Evolutionary conservation across 1,140 invertebrate genomes (phyloP).

Genomic region (Lordiphosa stackelbergi): DNA sequence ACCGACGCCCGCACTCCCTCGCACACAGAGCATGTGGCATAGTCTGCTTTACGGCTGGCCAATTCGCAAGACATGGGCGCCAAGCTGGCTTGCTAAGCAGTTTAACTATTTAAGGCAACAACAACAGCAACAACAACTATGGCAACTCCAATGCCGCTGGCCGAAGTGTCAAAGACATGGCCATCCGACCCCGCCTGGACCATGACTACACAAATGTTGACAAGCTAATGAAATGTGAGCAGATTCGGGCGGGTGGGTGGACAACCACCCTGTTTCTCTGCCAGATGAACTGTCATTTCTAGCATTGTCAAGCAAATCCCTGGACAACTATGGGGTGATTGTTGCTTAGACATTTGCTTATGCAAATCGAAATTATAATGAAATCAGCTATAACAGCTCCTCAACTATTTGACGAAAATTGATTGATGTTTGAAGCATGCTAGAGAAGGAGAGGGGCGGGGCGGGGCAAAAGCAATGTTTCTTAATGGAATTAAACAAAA

Average conservation of each 20-base stretch:
- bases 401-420: conserved; percentile 23
- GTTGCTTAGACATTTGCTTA: conserved; percentile 67
- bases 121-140: conserved; percentile 34
- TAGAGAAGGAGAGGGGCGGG: too few relatives aligned
- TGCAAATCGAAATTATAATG: conserved; percentile 75
- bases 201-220: conserved; percentile 65
- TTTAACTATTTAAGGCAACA: conserved; percentile 71
- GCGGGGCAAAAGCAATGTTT: too few relatives aligned
- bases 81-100: conserved; percentile 55
- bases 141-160: conserved; percentile 66
- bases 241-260: conserved; percentile 13
- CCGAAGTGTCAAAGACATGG: conserved; percentile 70
- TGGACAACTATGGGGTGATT: conserved; percentile 27
- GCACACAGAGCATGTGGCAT: conserved; percentile 38
- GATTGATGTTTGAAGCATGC: conserved; percentile 16
- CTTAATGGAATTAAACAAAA: too few relatives aligned
- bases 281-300: conserved; percentile 40
- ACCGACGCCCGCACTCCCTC: conserved; percentile 24
- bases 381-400: conserved; percentile 58
- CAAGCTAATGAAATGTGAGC: conserved; percentile 74
- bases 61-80: conserved; percentile 41
- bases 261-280: conserved; percentile 18
- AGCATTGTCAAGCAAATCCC: conserved; percentile 50
- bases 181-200: conserved; percentile 19
- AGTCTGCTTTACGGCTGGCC: conserved; percentile 15